These are phyloP conservation scores for Bergia puertoricense DNA, from an alignment of 92 coral and sea anemone genomes.

Conservation along the genomic window DNA sequence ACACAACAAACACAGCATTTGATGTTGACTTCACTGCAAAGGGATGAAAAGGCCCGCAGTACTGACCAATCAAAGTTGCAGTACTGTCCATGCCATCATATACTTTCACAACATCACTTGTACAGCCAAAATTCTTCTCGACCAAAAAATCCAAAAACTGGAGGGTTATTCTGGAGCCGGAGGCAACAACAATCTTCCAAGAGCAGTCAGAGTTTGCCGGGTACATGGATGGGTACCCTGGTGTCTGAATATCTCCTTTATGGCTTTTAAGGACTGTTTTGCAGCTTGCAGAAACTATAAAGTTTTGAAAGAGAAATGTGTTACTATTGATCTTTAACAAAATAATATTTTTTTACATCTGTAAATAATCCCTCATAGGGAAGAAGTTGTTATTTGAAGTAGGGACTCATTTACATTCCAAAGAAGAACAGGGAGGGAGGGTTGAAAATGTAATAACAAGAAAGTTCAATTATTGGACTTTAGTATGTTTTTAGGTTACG, in stretches of 20 bases:
- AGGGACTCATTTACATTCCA: no score
- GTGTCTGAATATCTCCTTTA: slow-evolving; percentile 70
- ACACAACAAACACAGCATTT: slow-evolving; percentile 58
- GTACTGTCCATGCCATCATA: slow-evolving; percentile 70
- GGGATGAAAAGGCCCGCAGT: slow-evolving; percentile 68
- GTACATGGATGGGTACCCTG: slow-evolving; percentile 71
- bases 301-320: no score
- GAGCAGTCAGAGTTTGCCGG: slow-evolving; percentile 63
- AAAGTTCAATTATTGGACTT: no score
- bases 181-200: slow-evolving; percentile 79
- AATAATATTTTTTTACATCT: no score
- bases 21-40: slow-evolving; percentile 59
- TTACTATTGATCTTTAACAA: no score
- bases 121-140: slow-evolving; percentile 63
- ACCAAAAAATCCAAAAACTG: slow-evolving; percentile 60
- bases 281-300: slow-evolving; percentile 53
- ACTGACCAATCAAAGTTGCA: slow-evolving; percentile 66
- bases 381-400: no score
- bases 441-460: no score
- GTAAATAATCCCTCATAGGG: no score
- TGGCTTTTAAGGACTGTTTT: slow-evolving; percentile 36
- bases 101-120: slow-evolving; percentile 61
- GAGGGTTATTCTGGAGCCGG: slow-evolving; percentile 63
- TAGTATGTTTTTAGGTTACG: no score
- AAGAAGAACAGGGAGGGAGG: no score